phyloP scores from a whole-genome alignment of 37 sponge, comb jelly and placozoan genomes.

The Amphimedon queenslandica region DNA sequence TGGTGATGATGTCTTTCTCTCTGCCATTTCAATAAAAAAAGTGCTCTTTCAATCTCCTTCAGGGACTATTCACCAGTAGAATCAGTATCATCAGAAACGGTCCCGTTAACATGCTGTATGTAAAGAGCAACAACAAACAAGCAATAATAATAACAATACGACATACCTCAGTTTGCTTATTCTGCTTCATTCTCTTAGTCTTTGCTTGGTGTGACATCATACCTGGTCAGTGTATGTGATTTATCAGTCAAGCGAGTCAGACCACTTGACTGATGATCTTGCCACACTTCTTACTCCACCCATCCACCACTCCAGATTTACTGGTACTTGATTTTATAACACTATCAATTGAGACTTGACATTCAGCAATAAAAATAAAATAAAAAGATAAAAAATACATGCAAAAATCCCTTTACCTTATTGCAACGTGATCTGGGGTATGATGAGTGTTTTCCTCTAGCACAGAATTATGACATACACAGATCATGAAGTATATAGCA shows the following conservation, averaged over 20 bases:
- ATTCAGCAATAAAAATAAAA: no score
- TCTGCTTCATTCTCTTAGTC: no score
- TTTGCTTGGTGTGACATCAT: not conserved
- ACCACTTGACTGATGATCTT: not conserved
- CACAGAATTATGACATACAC: conserved; percentile 32
- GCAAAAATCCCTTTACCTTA: no score
- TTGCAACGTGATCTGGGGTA: not conserved
- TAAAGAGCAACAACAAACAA: no score
- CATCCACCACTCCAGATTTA: not conserved
- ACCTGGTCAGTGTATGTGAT: not conserved
- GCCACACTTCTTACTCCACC: not conserved
- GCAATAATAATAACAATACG: no score
- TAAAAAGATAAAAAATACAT: no score
- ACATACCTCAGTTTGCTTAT: no score
- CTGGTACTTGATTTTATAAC: not conserved
- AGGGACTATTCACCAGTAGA: conserved; percentile 43
- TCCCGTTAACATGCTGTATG: no score
- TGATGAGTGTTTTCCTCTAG: conserved; percentile 24
- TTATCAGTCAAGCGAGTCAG: no score
- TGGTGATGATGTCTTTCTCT: conserved; percentile 43
- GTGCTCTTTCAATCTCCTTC: conserved; percentile 48
- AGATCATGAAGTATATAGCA: conserved; percentile 45
- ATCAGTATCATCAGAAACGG: no score
- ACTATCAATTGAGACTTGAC: not conserved
- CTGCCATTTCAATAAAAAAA: conserved; percentile 50